phyloP scores from a whole-genome alignment of 1,140 invertebrate genomes.

The Lucilia cuprina region DNA sequence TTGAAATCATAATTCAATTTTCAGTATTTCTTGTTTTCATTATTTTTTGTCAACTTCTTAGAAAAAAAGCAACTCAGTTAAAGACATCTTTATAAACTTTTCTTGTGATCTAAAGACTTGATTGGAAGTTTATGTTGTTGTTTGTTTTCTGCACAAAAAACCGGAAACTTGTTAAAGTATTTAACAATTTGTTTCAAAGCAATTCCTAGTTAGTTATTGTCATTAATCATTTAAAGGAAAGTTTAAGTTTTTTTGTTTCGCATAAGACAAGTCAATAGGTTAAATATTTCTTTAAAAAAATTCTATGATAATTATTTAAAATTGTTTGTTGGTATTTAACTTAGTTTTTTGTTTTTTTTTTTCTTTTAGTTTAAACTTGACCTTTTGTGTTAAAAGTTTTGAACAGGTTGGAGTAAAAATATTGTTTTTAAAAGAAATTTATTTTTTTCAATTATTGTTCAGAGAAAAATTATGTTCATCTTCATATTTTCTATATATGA shows the following conservation, averaged over 20 bases:
- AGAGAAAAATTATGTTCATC: background rate
- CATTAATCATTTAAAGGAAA: background rate
- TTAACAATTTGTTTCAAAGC: conserved; percentile 7
- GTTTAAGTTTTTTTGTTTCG: background rate
- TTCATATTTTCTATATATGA: background rate
- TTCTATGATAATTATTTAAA: background rate
- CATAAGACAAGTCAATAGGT: background rate
- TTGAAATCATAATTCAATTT: background rate
- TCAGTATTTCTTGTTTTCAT: background rate
- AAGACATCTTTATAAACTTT: background rate
- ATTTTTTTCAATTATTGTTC: background rate
- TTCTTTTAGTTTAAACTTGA: background rate
- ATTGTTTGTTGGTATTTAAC: too few species aligned
- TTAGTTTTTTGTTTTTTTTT: too few species aligned
- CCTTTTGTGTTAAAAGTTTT: background rate
- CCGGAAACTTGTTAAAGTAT: background rate
- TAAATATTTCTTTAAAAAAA: background rate
- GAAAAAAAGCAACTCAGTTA: too few species aligned
- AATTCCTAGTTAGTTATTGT: background rate
- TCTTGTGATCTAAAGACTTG: background rate
- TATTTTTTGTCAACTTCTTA: background rate
- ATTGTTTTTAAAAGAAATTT: background rate
- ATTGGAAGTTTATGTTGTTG: background rate
- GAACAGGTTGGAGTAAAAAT: background rate
- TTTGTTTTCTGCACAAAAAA: background rate